Base-by-base conservation (phyloP, 2,888 invertebrate species). In the Phaonia tiefii region DNA sequence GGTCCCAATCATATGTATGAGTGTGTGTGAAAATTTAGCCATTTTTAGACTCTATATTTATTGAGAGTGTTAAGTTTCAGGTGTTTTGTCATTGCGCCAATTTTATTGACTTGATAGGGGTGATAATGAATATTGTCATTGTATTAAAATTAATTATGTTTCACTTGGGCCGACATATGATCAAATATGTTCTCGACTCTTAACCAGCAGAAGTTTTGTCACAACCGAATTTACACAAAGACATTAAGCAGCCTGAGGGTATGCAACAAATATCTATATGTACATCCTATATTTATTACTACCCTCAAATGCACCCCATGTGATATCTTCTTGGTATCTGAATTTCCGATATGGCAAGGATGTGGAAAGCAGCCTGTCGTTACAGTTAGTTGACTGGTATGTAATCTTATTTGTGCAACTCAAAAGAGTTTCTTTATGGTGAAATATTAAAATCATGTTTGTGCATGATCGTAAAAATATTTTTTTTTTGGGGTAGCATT, bases 91-190 rank as follows among this genome's bases (percentile, higher is more conserved):
- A 42, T 37, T 10, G 42, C 37, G 20, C n/a, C 13, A 44, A 70
- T 42, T 54, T 11, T 67, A 54, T 67, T 60, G 66, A 67, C 71
- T 31, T 31, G 8, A 67, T 66, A 60, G 5, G 25, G 37, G 67
- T 60, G 58, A 60, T 75, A 71, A 79, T 75, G 66, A 54, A 71
- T 75, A 60, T 51, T 51, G 51, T 71, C 51, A 75, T 67, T 67
- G 66, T 17, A 66, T 67, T 75, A 49, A 75, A 58, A 71, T 74
- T 74, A 79, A 74, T 70, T 31, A 17, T 49, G 15, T 39, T 37
- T 31, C 22, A 60, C 22, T 51, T 60, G 44, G 71, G 25, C 58
- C n/a, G 39, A 66, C n/a, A 70, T 42, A n/a, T n/a, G n/a, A n/a
- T n/a, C n/a, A 31, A 31, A 8, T 31, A 31, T 25, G 37, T 58